Percentiles rank a stretch among this genome's conserved stretches.
Conservation (phyloP, 2,113 vertebrate species). For the Dromiciops gliroides region DNA sequence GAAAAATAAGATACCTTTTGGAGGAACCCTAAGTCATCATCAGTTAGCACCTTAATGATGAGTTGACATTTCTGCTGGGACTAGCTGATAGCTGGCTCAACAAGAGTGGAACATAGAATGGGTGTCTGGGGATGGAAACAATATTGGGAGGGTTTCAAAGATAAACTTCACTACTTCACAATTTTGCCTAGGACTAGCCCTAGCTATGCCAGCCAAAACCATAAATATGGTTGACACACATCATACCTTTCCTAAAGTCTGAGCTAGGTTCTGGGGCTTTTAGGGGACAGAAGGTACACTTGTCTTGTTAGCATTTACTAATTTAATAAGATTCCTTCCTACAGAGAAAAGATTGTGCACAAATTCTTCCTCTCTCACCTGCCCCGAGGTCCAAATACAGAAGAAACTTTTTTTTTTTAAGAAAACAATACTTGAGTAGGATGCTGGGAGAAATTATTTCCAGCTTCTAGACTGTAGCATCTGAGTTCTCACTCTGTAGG, state of each 20-base stretch:
- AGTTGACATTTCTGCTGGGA: background rate
- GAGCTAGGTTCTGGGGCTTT: background rate
- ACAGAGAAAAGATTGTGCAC: background rate
- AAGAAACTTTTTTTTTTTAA: background rate
- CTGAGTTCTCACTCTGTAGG: background rate
- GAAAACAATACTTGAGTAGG: background rate
- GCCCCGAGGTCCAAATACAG: too few species aligned
- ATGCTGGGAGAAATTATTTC: background rate
- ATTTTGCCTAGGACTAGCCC: background rate
- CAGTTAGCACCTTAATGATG: background rate
- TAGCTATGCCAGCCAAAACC: background rate
- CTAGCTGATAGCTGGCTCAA: rapidly evolving
- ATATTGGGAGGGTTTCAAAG: background rate
- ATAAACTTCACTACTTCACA: background rate
- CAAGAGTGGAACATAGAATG: rapidly evolving
- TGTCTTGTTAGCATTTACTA: background rate
- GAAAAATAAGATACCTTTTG: background rate
- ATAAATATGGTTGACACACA: background rate
- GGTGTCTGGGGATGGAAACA: background rate
- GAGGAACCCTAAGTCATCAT: background rate
- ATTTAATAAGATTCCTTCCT: background rate
- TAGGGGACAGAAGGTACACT: background rate
- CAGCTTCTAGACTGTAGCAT: background rate
- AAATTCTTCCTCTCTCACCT: background rate
- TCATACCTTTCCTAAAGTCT: background rate